Conservation (phyloP, 2,797 vertebrate species). For the Atherinosoma microstoma region DNA sequence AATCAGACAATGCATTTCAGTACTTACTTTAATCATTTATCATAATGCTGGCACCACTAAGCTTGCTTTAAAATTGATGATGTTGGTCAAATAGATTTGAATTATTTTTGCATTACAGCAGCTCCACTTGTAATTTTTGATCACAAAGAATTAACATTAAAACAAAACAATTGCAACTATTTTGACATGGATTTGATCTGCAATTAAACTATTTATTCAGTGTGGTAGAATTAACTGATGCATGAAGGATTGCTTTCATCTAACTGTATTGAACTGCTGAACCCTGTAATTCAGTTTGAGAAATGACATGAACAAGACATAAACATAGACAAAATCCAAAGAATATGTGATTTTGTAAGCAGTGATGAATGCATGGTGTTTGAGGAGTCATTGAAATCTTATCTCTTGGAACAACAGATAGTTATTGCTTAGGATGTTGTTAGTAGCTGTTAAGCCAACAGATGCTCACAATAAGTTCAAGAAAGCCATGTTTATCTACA, state of each 20-base stretch:
- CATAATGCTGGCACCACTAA: constrained; percentile 37
- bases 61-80: constrained; percentile 50
- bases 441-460: neutral
- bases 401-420: too few species aligned
- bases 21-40: constrained; percentile 45
- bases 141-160: too few species aligned
- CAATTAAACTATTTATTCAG: neutral
- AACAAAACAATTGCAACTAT: too few species aligned
- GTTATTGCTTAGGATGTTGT: neutral
- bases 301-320: too few species aligned
- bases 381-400: too few species aligned
- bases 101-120: neutral
- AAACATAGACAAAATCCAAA: too few species aligned
- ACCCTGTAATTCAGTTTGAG: too few species aligned
- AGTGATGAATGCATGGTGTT: too few species aligned
- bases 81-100: neutral
- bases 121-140: neutral
- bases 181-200: neutral
- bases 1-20: constrained; percentile 53
- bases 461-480: neutral
- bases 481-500: neutral
- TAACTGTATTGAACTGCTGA: too few species aligned
- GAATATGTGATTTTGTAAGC: too few species aligned
- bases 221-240: neutral
- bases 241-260: neutral